phyloP scores from a whole-genome alignment of 2,113 vertebrate genomes.

The Myanophis thanlyinensis region DNA sequence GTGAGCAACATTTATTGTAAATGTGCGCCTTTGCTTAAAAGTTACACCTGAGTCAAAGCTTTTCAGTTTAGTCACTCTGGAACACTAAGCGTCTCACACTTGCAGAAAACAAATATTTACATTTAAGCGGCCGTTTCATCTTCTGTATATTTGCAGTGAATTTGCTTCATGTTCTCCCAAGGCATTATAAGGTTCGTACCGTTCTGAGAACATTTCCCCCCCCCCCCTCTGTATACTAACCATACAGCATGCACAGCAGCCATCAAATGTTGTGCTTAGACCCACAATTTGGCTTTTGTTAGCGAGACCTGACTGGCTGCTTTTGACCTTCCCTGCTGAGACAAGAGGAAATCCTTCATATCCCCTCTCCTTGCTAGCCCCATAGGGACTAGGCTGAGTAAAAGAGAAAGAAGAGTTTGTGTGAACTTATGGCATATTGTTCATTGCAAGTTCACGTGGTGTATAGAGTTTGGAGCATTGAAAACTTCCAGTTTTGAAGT shows the following conservation, averaged over 20 bases:
- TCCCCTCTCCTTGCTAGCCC: not conserved
- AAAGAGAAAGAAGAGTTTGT: not conserved
- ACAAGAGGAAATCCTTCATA: not conserved
- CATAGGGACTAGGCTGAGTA: not conserved
- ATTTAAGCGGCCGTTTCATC: not conserved
- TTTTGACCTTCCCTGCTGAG: not conserved
- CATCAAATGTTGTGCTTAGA: not conserved
- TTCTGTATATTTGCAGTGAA: not conserved
- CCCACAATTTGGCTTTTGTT: not conserved
- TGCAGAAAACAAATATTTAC: not conserved
- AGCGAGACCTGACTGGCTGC: not conserved
- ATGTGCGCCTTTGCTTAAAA: not conserved
- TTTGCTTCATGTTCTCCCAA: not conserved
- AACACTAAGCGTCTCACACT: not conserved
- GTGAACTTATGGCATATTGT: not conserved
- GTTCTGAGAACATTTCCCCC: not conserved
- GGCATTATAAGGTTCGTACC: not conserved
- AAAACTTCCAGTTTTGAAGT: not conserved
- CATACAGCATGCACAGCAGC: not conserved
- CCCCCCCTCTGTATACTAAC: not conserved
- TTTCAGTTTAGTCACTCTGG: not conserved
- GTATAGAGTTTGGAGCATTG: not conserved
- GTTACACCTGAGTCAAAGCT: conserved; percentile 2
- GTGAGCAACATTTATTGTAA: no score
- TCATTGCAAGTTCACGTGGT: not conserved